Evolutionary conservation across 2,113 vertebrate genomes (phyloP).

Genomic region (Pseudorasbora parva): DNA sequence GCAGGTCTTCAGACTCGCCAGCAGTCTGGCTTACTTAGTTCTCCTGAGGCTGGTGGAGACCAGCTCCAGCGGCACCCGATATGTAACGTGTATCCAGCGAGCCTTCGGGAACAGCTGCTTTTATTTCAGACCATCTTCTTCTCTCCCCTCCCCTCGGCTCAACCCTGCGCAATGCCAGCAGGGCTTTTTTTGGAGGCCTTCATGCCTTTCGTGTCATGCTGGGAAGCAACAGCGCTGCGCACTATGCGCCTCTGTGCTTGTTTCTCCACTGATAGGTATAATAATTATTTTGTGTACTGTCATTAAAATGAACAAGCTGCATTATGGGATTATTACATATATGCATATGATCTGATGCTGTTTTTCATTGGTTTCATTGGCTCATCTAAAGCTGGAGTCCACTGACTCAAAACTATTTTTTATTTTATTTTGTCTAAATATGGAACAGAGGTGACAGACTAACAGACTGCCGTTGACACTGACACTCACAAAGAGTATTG

Average conservation of each 20-base stretch:
- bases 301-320: neutral
- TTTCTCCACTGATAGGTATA: neutral
- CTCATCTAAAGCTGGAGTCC: neutral
- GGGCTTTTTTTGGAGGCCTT: slow-evolving; percentile 81
- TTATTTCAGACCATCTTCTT: slow-evolving; percentile 82
- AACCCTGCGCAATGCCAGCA: slow-evolving; percentile 68
- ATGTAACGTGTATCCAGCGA: slow-evolving; percentile 74
- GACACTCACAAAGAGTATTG: neutral
- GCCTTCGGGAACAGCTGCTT: slow-evolving; percentile 80
- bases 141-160: slow-evolving; percentile 72
- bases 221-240: neutral
- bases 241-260: neutral
- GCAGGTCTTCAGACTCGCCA: slow-evolving; percentile 67
- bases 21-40: slow-evolving; percentile 73
- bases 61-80: slow-evolving; percentile 79
- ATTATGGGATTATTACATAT: neutral
- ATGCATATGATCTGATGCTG: neutral
- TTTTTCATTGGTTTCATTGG: neutral
- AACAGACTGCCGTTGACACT: neutral
- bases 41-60: slow-evolving; percentile 80
- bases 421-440: neutral
- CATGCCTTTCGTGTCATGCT: slow-evolving; percentile 67
- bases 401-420: neutral
- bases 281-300: neutral
- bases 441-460: neutral